Base-by-base conservation (phyloP, 2,797 vertebrate genomes). In the Sebastes wilsoni region DNA sequence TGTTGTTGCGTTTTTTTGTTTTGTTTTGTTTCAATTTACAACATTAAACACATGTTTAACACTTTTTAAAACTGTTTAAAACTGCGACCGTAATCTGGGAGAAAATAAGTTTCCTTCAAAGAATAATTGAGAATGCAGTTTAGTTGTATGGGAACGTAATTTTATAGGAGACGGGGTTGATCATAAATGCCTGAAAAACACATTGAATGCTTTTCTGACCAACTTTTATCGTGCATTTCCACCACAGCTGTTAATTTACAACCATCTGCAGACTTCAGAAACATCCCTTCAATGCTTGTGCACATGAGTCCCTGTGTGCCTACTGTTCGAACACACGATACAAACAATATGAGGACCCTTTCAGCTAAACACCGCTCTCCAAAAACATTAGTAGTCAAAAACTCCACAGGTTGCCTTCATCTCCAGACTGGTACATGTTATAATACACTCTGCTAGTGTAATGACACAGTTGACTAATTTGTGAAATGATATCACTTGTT, bases 371-470 rank as follows among this genome's bases (percentile, higher is more conserved):
- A 9, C 6, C 1, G 5, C 20, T 42, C 25, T 28, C 20, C 56
- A 62, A 13, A 38, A 72, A 22, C 5, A 66, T 32, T 18, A n/a
- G 20, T 30, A 4, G 27, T 60, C 30, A 68, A 69, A 66, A 59
- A 10, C 65, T 52, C 72, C 32, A 52, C 79, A 66, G 23, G 56
- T 69, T 58, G 23, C 25, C 69, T 75, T 73, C 23, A 66, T 77
- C 69, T 67, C 56, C 16, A 52, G 52, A 38, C 38, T 27, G 16
- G 55, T 60, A 3, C 30, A 58, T 69, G 64, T 52, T 34, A 30
- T 69, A 81, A 52, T 38, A 46, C 5, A 2, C 38, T 25, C 20
- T n/a, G 13, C n/a, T 59, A 13, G 23, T 70, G n/a, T 38, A 18
- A 72, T 66, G 27, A 56, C 20, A 49, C 42, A 28, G 27, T 34